Evolutionary conservation across 2,113 vertebrate genomes (phyloP).

Genomic region (Python bivittatus): DNA sequence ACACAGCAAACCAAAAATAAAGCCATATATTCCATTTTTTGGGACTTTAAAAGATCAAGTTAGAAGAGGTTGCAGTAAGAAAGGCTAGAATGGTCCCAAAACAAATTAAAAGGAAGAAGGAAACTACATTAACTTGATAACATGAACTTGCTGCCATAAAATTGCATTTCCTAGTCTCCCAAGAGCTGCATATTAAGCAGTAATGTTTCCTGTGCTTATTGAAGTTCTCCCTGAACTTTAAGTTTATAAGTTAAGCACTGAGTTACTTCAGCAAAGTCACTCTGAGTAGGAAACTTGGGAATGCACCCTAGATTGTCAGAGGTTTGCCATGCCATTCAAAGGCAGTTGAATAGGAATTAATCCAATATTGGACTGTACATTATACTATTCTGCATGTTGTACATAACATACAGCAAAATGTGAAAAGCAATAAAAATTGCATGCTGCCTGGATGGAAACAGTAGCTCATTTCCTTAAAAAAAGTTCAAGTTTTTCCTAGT

Average conservation of each 20-base stretch:
- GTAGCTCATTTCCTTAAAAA: neutral
- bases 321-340: neutral
- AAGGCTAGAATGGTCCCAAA: neutral
- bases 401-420: neutral
- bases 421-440: rapidly evolving
- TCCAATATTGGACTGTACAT: neutral
- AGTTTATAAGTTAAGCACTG: neutral
- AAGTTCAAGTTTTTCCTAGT: rapidly evolving
- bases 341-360: neutral
- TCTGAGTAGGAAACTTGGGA: neutral
- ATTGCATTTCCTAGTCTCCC: neutral
- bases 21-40: neutral
- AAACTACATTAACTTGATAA: slow-evolving; percentile 12
- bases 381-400: neutral
- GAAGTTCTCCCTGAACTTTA: slow-evolving; percentile 15
- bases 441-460: neutral
- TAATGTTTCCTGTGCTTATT: neutral
- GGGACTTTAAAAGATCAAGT: neutral
- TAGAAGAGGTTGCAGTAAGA: neutral
- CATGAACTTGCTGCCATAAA: slow-evolving; percentile 16
- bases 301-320: neutral
- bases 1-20: neutral
- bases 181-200: slow-evolving; percentile 20
- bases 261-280: neutral
- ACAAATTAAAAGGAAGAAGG: neutral